Base-by-base conservation (phyloP, 53 echinoderm and acorn worm genomes). In the Holothuria leucospilota region DNA sequence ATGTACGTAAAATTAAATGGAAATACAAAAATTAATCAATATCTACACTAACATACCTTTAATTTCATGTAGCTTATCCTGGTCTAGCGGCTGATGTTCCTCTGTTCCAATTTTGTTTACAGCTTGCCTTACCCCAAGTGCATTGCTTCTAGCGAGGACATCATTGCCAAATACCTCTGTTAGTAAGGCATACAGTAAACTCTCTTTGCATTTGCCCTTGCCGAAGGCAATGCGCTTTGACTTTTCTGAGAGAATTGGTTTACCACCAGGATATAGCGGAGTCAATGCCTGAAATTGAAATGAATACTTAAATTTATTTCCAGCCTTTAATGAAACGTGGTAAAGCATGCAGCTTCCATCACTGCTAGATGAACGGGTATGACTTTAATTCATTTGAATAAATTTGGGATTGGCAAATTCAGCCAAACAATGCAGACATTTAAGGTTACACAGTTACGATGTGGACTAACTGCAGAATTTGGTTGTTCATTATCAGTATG, bases 11-110 rank as follows among this genome's bases (percentile, higher is more conserved):
- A n/a, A n/a, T n/a, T n/a, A n/a, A n/a, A n/a, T n/a, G n/a, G n/a
- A n/a, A n/a, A n/a, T n/a, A n/a, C n/a, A 52, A 6, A 65, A 21
- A 20, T 65, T 2, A 4, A 65, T 65, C 66, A 7, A 20, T 65
- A 65, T 5, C 66, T 65, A 29, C 66, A 65, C 8, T 65, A 65
- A 25, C 18, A 65, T 65, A 65, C 66, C 66, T 65, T 65, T 65
- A 20, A 65, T 65, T 9, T 49, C 75, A 13, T 42, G 40, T 39
- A 74, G 41, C 13, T 74, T 74, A 1, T 52, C 52, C 12, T 42
- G 6, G 20, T 29, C 75, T 14, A 42, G 75, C 1, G 51, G 75
- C 6, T 20, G 40, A 74, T 42, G 75, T 74, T 39, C 41, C 40
- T 74, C 38, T 1, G 5, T 2, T 2, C 8, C 24, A 23, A 42